Evolutionary conservation across 2,888 invertebrate genomes (phyloP).

Genomic region (Euproctis similis): DNA sequence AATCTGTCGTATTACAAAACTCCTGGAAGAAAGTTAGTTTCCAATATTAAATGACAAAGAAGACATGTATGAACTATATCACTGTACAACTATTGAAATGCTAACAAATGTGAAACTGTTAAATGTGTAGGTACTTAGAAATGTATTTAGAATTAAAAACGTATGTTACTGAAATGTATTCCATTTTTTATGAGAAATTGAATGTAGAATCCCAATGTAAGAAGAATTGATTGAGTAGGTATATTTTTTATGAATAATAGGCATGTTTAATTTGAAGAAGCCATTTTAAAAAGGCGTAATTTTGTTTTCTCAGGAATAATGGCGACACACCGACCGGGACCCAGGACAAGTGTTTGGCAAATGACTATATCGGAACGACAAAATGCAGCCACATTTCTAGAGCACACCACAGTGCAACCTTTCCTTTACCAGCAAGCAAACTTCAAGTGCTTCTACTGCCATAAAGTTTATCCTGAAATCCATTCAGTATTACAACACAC

Average conservation of each 20-base stretch:
- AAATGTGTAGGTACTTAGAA: background rate
- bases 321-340: constrained; percentile 33
- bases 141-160: background rate
- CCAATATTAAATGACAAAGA: background rate
- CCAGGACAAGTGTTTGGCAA: constrained; percentile 63
- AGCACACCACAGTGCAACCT: constrained; percentile 54
- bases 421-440: constrained; percentile 66
- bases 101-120: background rate
- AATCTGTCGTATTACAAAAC: background rate
- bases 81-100: background rate
- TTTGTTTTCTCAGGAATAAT: constrained; percentile 29
- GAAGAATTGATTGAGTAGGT: too few species aligned
- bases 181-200: too few species aligned
- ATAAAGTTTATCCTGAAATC: constrained; percentile 57
- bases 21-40: background rate
- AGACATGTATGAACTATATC: background rate
- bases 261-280: constrained; percentile 4
- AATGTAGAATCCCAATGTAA: too few species aligned
- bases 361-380: constrained; percentile 64
- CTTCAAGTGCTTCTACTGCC: constrained; percentile 67
- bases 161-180: background rate
- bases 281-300: constrained; percentile 14
- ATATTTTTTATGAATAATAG: too few species aligned
- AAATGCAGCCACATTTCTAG: constrained; percentile 61
- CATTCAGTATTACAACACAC: constrained; percentile 51